These are phyloP conservation scores for Drepana arcuata DNA, from an alignment of 1,140 invertebrate genomes.

Conservation along the genomic window DNA sequence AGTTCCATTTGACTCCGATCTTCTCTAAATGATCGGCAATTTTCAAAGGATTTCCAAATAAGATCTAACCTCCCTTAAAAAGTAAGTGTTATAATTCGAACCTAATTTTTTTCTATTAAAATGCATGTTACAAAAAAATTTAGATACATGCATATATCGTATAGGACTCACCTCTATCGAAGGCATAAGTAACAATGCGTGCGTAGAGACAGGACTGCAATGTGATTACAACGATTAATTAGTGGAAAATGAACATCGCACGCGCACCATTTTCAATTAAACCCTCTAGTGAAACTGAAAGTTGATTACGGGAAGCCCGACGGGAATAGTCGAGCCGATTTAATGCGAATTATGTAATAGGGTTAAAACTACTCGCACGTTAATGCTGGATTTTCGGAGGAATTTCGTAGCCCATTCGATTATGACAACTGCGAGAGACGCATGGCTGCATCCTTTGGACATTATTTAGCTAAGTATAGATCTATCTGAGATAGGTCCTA, in stretches of 20 bases:
- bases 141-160: too few species aligned
- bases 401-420: too few species aligned
- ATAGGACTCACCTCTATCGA: too few species aligned
- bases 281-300: conserved; percentile 44
- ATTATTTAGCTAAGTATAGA: too few species aligned
- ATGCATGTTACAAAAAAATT: too few species aligned
- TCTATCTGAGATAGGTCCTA: too few species aligned
- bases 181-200: conserved; percentile 16
- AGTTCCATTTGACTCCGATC: too few species aligned
- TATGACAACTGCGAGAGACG: too few species aligned
- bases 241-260: conserved; percentile 66
- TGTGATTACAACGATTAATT: conserved; percentile 67
- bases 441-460: too few species aligned
- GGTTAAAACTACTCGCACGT: conserved; percentile 40
- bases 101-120: neutral
- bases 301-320: conserved; percentile 46
- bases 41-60: too few species aligned
- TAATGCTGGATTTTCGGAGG: conserved; percentile 16
- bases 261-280: conserved; percentile 66
- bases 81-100: neutral
- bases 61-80: too few species aligned
- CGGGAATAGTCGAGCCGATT: conserved; percentile 35
- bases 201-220: conserved; percentile 27
- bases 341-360: conserved; percentile 37
- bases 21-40: too few species aligned